phyloP scores from a whole-genome alignment of 2,797 vertebrate genomes.

The Fratercula arctica region DNA sequence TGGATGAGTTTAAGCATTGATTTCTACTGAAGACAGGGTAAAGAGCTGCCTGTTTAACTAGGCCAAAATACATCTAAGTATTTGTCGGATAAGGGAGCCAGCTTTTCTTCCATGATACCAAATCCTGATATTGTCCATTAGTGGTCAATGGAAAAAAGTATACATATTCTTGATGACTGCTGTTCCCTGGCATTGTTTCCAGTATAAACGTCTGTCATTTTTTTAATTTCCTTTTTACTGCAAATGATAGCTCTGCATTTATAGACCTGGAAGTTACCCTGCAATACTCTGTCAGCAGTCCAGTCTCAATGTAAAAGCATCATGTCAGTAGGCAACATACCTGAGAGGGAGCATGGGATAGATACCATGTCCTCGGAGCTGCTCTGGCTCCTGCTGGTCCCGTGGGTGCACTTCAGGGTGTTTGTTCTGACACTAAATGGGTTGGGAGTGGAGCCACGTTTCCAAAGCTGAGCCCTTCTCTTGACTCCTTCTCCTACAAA shows the following conservation, averaged over 20 bases:
- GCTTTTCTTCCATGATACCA: neutral
- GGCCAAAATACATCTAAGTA: neutral
- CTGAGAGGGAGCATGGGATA: neutral
- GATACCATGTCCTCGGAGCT: neutral
- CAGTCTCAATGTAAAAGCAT: neutral
- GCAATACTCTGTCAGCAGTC: neutral
- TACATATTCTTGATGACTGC: neutral
- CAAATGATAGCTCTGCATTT: neutral
- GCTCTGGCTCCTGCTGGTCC: neutral
- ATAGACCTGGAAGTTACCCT: neutral
- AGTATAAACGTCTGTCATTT: fast-evolving
- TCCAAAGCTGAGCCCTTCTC: neutral
- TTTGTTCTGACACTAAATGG: neutral
- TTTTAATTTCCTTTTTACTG: neutral
- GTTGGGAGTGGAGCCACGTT: neutral
- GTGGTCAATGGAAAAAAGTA: neutral
- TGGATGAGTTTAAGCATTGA: neutral
- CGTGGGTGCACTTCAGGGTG: neutral
- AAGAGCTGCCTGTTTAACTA: neutral
- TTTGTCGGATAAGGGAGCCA: neutral
- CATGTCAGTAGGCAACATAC: neutral
- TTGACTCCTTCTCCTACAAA: neutral
- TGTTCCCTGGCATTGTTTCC: neutral
- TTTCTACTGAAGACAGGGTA: neutral
- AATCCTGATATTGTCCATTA: neutral